phyloP scores from a whole-genome alignment of 2,797 vertebrate species.

The Mormyrops boulengeri region DNA sequence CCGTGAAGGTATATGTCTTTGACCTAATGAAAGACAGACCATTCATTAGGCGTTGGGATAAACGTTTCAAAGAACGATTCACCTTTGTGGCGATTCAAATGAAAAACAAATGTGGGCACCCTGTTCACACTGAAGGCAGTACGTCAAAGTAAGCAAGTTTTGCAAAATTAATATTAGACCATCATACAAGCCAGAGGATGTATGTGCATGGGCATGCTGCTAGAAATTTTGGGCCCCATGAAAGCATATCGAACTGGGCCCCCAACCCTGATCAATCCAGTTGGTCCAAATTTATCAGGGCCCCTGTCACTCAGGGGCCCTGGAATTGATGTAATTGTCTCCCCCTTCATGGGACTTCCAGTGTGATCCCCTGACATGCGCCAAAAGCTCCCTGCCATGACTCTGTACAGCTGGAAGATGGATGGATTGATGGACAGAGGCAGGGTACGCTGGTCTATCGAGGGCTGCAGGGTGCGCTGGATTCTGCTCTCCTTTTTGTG shows the following conservation, averaged over 20 bases:
- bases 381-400: background rate
- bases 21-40: slow-evolving; percentile 64
- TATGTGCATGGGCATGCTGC: background rate
- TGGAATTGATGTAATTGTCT: background rate
- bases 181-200: background rate
- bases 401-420: background rate
- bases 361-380: background rate
- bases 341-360: background rate
- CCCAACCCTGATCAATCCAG: background rate
- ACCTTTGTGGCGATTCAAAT: background rate
- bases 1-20: slow-evolving; percentile 90
- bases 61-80: background rate
- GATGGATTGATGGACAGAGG: background rate
- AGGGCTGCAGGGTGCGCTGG: background rate
- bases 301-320: background rate
- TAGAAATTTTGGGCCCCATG: background rate
- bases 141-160: background rate
- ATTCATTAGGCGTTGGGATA: background rate
- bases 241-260: background rate
- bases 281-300: background rate
- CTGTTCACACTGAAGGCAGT: background rate
- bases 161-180: background rate
- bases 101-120: background rate
- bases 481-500: background rate
- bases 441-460: background rate